Conservation (phyloP, 2,113 vertebrate genomes). For the Macrotus californicus region DNA sequence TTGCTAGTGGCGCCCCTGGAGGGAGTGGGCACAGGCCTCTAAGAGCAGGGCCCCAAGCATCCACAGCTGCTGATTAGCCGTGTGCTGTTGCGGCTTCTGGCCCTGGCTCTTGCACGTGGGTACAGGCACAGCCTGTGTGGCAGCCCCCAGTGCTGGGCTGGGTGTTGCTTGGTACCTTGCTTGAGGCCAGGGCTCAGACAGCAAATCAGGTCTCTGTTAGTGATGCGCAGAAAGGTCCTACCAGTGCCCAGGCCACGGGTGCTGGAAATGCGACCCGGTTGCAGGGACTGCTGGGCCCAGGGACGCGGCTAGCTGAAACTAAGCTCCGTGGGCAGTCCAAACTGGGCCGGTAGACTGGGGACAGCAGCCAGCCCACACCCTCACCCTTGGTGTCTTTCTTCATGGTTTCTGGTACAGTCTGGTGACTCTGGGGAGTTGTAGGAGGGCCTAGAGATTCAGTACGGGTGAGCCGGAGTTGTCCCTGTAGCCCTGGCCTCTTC, state of each 20-base stretch:
- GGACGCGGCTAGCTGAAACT: constrained; percentile 70
- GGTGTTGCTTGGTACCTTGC: constrained; percentile 67
- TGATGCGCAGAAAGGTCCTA: constrained; percentile 70
- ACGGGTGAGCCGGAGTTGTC: constrained; percentile 60
- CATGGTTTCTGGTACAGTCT: not conserved
- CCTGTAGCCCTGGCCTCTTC: constrained; percentile 74
- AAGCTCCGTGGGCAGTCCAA: constrained; percentile 49
- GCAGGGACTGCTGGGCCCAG: constrained; percentile 73
- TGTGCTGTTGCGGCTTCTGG: constrained; percentile 65
- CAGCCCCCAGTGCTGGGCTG: constrained; percentile 70
- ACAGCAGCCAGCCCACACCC: not conserved
- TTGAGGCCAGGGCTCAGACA: constrained; percentile 29
- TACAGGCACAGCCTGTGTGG: constrained; percentile 68
- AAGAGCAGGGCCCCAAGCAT: constrained; percentile 41
- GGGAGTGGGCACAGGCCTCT: not conserved
- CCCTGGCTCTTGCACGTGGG: constrained; percentile 59
- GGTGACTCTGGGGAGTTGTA: constrained; percentile 45
- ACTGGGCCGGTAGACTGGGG: not conserved
- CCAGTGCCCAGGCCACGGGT: constrained; percentile 60
- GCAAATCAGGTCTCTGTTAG: constrained; percentile 60
- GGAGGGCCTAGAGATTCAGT: constrained; percentile 60
- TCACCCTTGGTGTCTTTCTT: constrained; percentile 71
- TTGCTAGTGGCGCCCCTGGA: constrained; percentile 70
- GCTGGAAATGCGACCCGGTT: constrained; percentile 73
- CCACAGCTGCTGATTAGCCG: constrained; percentile 71